These are phyloP conservation scores for rabbit (Oryctolagus cuniculus) DNA, from an alignment of 2,113 vertebrate genomes.

Conservation along the genomic window mOryCun1.1 NC_091432.1:183903001-183903500, in stretches of 20 bases:
- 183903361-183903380: too few relatives aligned
- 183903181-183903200: constrained; percentile 70
- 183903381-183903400: too few relatives aligned
- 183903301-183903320: too few relatives aligned
- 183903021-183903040: not conserved
- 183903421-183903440: too few relatives aligned
- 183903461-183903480: too few relatives aligned
- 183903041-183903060: not conserved
- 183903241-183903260: constrained; percentile 37
- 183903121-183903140: constrained; percentile 64
- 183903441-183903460: too few relatives aligned
- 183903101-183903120: not conserved
- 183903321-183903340: too few relatives aligned
- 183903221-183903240: constrained; percentile 60
- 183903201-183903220: constrained; percentile 62
- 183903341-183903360: too few relatives aligned
- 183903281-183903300: too few relatives aligned
- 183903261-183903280: too few relatives aligned
- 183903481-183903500: too few relatives aligned
- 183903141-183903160: constrained; percentile 52
- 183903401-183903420: too few relatives aligned
- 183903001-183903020: not conserved
- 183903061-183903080: not conserved
- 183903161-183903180: constrained; percentile 64
- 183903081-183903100: not conserved